phyloP scores from a whole-genome alignment of 2,113 vertebrate species.

The Chionodraco myersi region DNA sequence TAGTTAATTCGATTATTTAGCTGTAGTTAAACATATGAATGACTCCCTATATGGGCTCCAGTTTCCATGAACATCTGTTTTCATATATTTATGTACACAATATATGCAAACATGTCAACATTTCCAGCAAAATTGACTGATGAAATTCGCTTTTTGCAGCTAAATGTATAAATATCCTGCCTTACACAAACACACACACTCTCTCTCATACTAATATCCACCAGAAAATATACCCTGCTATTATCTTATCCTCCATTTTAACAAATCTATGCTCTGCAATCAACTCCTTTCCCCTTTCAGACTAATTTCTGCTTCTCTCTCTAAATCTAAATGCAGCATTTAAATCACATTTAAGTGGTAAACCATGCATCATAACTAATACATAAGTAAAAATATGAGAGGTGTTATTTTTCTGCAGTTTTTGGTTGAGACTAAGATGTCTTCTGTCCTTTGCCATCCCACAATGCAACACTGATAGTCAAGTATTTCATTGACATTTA shows the following conservation, averaged over 20 bases:
- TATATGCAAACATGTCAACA: too few species aligned
- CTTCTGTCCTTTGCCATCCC: conserved; percentile 66
- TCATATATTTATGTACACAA: too few species aligned
- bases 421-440: conserved; percentile 72
- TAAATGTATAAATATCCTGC: not conserved
- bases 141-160: not conserved
- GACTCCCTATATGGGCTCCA: conserved; percentile 22
- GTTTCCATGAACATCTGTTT: conserved; percentile 49
- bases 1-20: conserved; percentile 24
- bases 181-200: not conserved
- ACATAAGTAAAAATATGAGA: conserved; percentile 41
- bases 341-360: not conserved
- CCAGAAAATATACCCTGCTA: conserved; percentile 9
- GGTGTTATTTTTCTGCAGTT: conserved; percentile 12
- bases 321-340: conserved; percentile 10
- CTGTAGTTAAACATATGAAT: not conserved
- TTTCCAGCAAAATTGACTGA: too few species aligned
- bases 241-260: conserved; percentile 17
- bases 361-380: conserved; percentile 26
- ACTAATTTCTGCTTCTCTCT: conserved; percentile 4
- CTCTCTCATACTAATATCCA: conserved; percentile 33
- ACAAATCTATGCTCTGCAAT: conserved; percentile 23
- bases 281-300: conserved; percentile 5
- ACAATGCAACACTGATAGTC: conserved; percentile 50
- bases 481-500: conserved; percentile 49